Conservation (phyloP, 2,888 invertebrate genomes). For the Halictus quadricinctus region DNA sequence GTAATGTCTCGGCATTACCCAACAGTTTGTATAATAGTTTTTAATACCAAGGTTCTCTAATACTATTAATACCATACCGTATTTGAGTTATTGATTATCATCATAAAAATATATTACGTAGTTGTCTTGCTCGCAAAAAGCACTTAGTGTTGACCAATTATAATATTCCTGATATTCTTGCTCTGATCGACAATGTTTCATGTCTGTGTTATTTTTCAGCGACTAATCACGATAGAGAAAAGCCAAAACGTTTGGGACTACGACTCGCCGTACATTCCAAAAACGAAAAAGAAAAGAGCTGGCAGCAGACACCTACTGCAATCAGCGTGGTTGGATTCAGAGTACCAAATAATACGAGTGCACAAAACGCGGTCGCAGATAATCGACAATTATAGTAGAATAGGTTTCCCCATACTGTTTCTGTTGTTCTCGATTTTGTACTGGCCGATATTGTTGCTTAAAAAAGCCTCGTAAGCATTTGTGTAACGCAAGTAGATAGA, state of each 20-base stretch:
- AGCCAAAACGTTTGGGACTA: conserved; percentile 84
- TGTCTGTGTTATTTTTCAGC: conserved; percentile 80
- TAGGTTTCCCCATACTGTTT: conserved; percentile 91
- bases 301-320: conserved; percentile 78
- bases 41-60: neutral
- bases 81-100: neutral
- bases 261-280: conserved; percentile 69
- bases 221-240: conserved; percentile 87
- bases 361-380: conserved; percentile 90
- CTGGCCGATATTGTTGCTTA: conserved; percentile 90
- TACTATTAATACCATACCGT: neutral
- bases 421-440: conserved; percentile 89
- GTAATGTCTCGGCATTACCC: conserved; percentile 71
- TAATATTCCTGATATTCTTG: too few species aligned
- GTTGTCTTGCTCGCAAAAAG: neutral
- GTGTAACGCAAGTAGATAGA: neutral
- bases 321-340: conserved; percentile 80
- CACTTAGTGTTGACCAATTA: neutral
- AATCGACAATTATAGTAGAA: conserved; percentile 90
- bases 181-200: neutral
- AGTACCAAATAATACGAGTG: conserved; percentile 65
- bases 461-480: conserved; percentile 80
- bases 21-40: conserved; percentile 67
- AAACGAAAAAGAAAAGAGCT: conserved; percentile 71
- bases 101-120: neutral